Evolutionary conservation across 2,113 vertebrate species (phyloP).

Genomic region (Crocuta crocuta): DNA sequence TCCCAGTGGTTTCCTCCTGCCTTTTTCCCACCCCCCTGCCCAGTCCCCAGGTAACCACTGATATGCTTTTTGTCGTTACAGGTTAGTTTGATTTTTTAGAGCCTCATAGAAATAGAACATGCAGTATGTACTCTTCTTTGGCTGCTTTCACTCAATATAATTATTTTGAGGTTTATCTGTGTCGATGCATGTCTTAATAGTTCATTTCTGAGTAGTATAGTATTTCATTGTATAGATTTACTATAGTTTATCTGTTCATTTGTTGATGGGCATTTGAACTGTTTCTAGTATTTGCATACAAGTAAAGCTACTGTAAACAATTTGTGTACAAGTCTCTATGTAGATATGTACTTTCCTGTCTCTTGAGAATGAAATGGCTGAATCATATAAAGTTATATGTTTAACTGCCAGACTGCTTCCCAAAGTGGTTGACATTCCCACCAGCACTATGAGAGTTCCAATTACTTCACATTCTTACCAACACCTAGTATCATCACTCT

Average conservation of each 20-base stretch:
- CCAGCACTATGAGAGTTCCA: background rate
- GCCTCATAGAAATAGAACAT: background rate
- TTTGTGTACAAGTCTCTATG: conserved; percentile 3
- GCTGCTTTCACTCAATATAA: background rate
- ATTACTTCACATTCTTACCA: background rate
- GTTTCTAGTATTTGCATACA: background rate
- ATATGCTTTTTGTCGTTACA: background rate
- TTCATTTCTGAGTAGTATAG: background rate
- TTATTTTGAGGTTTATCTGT: conserved; percentile 9
- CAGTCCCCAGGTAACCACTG: background rate
- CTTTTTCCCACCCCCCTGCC: background rate
- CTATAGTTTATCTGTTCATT: background rate
- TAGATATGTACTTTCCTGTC: background rate
- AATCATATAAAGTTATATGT: background rate
- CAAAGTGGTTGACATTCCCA: background rate
- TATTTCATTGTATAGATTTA: background rate
- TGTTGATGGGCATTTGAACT: background rate
- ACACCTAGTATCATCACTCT: background rate
- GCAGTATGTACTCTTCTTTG: background rate
- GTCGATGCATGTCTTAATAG: background rate
- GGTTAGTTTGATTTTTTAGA: background rate
- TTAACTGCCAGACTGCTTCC: background rate
- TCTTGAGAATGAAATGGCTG: background rate
- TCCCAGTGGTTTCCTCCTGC: background rate
- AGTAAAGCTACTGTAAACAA: background rate